Base-by-base conservation (phyloP, 2,888 invertebrate species). In the Dione vanillae region DNA sequence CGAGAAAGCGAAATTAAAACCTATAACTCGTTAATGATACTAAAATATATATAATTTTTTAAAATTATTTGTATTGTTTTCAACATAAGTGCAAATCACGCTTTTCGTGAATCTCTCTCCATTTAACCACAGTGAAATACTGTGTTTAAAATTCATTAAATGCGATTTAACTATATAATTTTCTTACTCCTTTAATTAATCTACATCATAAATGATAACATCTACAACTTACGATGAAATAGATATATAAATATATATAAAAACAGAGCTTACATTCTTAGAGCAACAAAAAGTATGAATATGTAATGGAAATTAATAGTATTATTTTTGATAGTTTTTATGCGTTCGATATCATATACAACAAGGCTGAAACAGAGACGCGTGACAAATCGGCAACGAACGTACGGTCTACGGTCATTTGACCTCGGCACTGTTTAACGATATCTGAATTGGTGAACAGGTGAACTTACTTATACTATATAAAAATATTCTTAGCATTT, bases 371-470 rank as follows among this genome's bases (percentile, higher is more conserved):
- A 72, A 72, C 69, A 66, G 61, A 72, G 71, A 62, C 65, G 69
- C 69, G 61, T 62, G 40, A 62, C 62, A 37, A 43, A 52, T 62
- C 52, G 62, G 5, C 40, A 27, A 45, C 2, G 11, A 45, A 16
- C 61, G 61, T 61, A 27, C 37, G 37, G 56, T 37, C 56, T 45
- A 61, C 68, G 73, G 52, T 54, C 56, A 47, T 62, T 68, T 66
- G 73, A 71, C 73, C 73, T 73, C 73, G 71, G 47, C 66, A 68
- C 62, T 73, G 61, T 68, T 73, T 67, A 70, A 61, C 61, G n/a
- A 45, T 61, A 61, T 61, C 61, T 61, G 61, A 45, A 61, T 45
- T 61, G 45, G 61, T 61, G 61, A 45, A 61, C 61, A 61, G 61
- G 61, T 61, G 61, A 45, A 61, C 45, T 61, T n/a, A 27, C 35